A percentile compares a stretch with the other conserved stretches of the same genome.
phyloP scores from a whole-genome alignment of 2,113 vertebrate species.

The Ivindomyrus marchei region DNA sequence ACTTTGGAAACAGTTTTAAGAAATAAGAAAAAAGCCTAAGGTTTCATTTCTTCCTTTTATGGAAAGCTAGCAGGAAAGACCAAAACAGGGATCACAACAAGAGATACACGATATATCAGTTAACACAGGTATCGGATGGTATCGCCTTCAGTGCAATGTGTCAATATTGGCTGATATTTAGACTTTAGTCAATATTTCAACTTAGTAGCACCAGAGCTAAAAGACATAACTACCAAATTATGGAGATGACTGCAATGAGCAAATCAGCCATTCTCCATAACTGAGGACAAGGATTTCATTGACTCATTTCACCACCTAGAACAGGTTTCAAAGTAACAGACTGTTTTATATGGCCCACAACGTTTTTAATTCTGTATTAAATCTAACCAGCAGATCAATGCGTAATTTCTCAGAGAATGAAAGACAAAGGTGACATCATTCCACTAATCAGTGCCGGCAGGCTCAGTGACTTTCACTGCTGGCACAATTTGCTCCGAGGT shows the following conservation, averaged over 20 bases:
- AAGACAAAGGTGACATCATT: background rate
- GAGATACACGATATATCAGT: background rate
- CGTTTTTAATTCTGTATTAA: background rate
- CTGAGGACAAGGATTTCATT: background rate
- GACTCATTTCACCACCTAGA: background rate
- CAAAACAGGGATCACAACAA: background rate
- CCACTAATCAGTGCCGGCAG: background rate
- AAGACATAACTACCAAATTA: background rate
- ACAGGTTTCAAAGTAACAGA: background rate
- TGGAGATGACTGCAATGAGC: background rate
- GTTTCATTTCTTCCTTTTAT: background rate
- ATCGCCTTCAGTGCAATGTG: background rate
- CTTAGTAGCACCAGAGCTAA: background rate
- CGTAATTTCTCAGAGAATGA: background rate
- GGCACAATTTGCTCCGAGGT: background rate
- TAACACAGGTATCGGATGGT: background rate
- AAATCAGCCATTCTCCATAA: background rate
- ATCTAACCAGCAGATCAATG: background rate
- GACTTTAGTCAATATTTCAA: background rate
- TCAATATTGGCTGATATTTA: background rate
- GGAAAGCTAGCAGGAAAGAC: background rate
- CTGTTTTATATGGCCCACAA: background rate
- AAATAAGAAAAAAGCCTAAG: background rate
- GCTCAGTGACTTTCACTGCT: background rate
- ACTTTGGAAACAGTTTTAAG: background rate